These are phyloP conservation scores for Beroe forskalii DNA, from an alignment of 37 sponge, comb jelly and placozoan genomes.

Conservation along the genomic window DNA sequence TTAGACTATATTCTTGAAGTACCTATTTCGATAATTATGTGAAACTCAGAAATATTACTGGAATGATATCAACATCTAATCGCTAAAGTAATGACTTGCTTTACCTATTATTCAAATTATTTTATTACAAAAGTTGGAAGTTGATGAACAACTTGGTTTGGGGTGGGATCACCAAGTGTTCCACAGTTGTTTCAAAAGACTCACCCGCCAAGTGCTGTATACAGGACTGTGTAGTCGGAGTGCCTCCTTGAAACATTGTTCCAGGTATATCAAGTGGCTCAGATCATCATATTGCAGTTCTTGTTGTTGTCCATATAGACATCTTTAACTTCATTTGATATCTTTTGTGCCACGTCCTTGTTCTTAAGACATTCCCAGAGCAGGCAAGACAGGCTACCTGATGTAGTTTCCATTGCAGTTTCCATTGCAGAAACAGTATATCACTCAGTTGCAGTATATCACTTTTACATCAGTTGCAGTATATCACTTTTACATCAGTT, in stretches of 20 bases:
- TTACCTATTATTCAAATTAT: too few relatives aligned
- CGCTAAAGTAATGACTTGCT: too few relatives aligned
- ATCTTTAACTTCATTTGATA: background rate
- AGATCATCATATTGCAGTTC: constrained; percentile 12
- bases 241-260: constrained; percentile 20
- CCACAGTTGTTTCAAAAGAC: background rate
- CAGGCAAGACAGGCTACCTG: background rate
- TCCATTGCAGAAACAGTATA: background rate
- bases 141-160: background rate
- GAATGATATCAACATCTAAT: too few relatives aligned
- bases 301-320: background rate
- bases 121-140: too few relatives aligned
- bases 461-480: too few relatives aligned
- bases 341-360: background rate
- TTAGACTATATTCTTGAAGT: too few relatives aligned
- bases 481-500: too few relatives aligned
- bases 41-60: too few relatives aligned
- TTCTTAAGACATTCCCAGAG: background rate
- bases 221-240: background rate
- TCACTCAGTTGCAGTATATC: too few relatives aligned
- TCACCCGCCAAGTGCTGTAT: background rate
- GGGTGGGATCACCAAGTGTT: background rate
- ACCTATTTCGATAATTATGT: too few relatives aligned
- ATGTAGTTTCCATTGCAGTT: constrained; percentile 17
- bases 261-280: background rate